Base-by-base conservation (phyloP, 2,888 invertebrate genomes). In the Sipha maydis region DNA sequence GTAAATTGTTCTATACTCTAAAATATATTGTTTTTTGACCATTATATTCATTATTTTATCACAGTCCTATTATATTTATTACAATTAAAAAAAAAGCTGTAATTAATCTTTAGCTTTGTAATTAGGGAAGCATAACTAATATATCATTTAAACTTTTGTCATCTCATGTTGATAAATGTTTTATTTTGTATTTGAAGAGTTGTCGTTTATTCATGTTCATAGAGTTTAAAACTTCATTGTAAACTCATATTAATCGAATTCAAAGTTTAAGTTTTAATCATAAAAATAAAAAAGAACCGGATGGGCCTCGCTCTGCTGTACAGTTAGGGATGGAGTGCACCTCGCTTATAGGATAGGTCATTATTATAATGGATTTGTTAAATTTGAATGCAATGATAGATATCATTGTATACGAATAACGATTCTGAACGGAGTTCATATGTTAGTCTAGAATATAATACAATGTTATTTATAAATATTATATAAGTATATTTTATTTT, bases 251-350 rank as follows among this genome's bases (percentile, higher is more conserved):
- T 83, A 21, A 31, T 48, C 17, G 31, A 48, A 28, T 31, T 48
- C 21, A 71, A 83, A 31, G 71, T 83, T 82, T 71, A 71, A 83
- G 25, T 71, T 28, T n/a, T 67, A 82, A 78, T 56, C 54, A 78
- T 78, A 21, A 56, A 19, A 31, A 28, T 28, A 3, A 82, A 69
- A 82, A 67, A 67, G 67, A 67, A n/a, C n/a, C n/a, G n/a, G n/a
- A n/a, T n/a, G n/a, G n/a, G n/a, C n/a, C n/a, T n/a, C n/a, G n/a
- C n/a, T n/a, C n/a, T n/a, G n/a, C n/a, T n/a, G n/a, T n/a, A n/a
- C n/a, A n/a, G n/a, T n/a, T n/a, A n/a, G n/a, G n/a, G n/a, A n/a
- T n/a, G n/a, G n/a, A n/a, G n/a, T n/a, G n/a, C n/a, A n/a, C n/a
- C n/a, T n/a, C n/a, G n/a, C n/a, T n/a, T n/a, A n/a, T n/a, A n/a